Evolutionary conservation across 2,797 vertebrate genomes (phyloP).

Genomic region (Synaphobranchus kaupii): DNA sequence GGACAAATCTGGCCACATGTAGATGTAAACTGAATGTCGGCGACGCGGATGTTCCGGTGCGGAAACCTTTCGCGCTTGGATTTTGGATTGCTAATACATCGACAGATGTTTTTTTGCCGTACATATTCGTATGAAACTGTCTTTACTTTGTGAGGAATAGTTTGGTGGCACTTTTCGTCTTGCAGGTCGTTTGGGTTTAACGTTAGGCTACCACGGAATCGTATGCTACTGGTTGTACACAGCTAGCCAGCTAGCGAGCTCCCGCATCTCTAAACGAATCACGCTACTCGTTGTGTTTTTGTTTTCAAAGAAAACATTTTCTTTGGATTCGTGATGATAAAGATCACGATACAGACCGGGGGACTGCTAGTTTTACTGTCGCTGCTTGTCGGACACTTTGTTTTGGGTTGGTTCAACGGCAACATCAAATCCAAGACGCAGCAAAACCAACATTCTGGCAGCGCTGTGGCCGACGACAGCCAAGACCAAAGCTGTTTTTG

Average conservation of each 20-base stretch:
- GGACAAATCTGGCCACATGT: not conserved
- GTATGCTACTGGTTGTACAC: not conserved
- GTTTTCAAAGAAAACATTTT: not conserved
- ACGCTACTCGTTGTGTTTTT: not conserved
- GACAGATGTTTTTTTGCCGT: not conserved
- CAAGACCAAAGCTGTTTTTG: slow-evolving; percentile 77
- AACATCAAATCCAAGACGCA: slow-evolving; percentile 48
- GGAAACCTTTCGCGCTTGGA: slow-evolving; percentile 7
- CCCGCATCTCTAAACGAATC: not conserved
- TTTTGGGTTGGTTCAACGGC: slow-evolving; percentile 64
- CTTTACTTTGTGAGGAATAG: not conserved
- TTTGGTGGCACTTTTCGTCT: not conserved
- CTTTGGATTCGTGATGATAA: slow-evolving; percentile 62
- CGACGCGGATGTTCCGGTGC: not conserved
- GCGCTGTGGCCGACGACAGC: slow-evolving; percentile 28
- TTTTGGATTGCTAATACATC: not conserved
- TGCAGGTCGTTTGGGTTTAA: not conserved
- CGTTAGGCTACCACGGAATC: not conserved
- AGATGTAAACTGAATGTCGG: not conserved
- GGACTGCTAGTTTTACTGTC: slow-evolving; percentile 55
- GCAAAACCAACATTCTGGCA: slow-evolving; percentile 39
- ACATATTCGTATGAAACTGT: not conserved
- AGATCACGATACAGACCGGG: slow-evolving; percentile 39
- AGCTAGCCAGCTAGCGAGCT: not conserved
- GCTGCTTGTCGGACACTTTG: slow-evolving; percentile 57